Percentiles rank a stretch among this genome's conserved stretches.
Conservation (phyloP, 2,888 invertebrate species). For the Drosophila koepferae region DNA sequence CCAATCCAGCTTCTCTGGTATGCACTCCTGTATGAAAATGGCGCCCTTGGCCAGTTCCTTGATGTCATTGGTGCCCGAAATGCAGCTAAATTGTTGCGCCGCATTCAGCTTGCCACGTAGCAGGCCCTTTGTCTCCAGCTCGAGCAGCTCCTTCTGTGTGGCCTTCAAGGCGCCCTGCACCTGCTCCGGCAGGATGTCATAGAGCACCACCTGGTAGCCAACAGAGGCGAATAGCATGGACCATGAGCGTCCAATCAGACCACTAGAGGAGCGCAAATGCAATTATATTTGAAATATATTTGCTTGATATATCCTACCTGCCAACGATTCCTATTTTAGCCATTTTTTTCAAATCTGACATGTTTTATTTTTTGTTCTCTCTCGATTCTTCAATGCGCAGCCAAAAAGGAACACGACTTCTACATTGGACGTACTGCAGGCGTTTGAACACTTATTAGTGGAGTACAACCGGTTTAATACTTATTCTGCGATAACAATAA, state of each 20-base stretch:
- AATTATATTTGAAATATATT: background rate
- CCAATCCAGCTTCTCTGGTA: conserved; percentile 94
- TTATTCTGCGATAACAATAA: conserved; percentile 60
- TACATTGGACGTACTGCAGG: conserved; percentile 23
- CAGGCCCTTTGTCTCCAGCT: conserved; percentile 89
- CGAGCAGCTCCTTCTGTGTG: conserved; percentile 90
- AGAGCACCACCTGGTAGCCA: conserved; percentile 95
- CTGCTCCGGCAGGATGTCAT: conserved; percentile 92
- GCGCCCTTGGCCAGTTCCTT: conserved; percentile 91
- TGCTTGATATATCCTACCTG: conserved; percentile 86
- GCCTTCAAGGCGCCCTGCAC: conserved; percentile 90
- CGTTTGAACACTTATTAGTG: conserved; percentile 52
- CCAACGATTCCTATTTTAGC: conserved; percentile 92
- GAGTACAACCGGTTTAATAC: conserved; percentile 70
- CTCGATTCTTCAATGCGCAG: background rate
- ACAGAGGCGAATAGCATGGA: conserved; percentile 98
- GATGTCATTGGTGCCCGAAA: conserved; percentile 90
- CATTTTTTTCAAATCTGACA: conserved; percentile 84
- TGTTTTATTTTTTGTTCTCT: conserved; percentile 26
- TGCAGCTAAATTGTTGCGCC: conserved; percentile 90
- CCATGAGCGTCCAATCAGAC: conserved; percentile 98
- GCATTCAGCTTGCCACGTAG: conserved; percentile 92
- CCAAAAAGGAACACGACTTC: conserved; percentile 20
- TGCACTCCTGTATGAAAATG: conserved; percentile 95
- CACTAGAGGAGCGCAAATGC: conserved; percentile 87